phyloP scores from a whole-genome alignment of 2,113 vertebrate species.

The Agelaius tricolor region DNA sequence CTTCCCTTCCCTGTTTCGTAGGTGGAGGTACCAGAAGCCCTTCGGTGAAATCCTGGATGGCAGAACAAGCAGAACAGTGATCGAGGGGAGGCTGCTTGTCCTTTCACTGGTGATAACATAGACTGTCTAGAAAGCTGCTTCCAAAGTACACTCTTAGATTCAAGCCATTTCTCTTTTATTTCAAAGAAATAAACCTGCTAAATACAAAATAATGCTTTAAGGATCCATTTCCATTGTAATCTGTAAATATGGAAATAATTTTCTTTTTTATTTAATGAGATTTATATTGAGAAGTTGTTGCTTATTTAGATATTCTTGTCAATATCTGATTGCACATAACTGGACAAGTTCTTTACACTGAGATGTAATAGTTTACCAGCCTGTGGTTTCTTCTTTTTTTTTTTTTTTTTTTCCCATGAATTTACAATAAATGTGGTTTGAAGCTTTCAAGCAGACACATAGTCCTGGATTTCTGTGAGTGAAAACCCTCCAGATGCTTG shows the following conservation, averaged over 20 bases:
- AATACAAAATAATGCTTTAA: conserved; percentile 54
- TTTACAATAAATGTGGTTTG: conserved; percentile 75
- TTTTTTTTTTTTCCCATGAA: conserved; percentile 50
- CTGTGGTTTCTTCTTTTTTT: conserved; percentile 57
- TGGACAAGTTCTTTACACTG: conserved; percentile 54
- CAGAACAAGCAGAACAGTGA: not conserved
- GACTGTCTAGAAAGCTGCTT: conserved; percentile 58
- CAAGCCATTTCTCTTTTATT: conserved; percentile 40
- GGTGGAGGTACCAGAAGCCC: conserved; percentile 81
- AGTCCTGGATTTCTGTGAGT: conserved; percentile 43
- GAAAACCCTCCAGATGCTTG: conserved; percentile 13
- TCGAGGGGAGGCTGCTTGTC: conserved; percentile 21
- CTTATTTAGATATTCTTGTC: conserved; percentile 65
- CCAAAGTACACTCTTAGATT: conserved; percentile 42
- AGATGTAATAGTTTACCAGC: conserved; percentile 58
- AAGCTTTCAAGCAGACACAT: conserved; percentile 51
- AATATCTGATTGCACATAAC: conserved; percentile 46
- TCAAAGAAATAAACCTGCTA: conserved; percentile 16
- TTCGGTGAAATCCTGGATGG: conserved; percentile 65
- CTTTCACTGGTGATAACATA: conserved; percentile 17
- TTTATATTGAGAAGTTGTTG: conserved; percentile 64
- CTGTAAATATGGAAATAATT: conserved; percentile 81
- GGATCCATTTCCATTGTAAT: conserved; percentile 58
- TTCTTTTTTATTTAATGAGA: conserved; percentile 75
- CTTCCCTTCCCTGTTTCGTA: conserved; percentile 42